phyloP scores from a whole-genome alignment of 2,113 vertebrate species.

The Pomatorhinus ruficollis region DNA sequence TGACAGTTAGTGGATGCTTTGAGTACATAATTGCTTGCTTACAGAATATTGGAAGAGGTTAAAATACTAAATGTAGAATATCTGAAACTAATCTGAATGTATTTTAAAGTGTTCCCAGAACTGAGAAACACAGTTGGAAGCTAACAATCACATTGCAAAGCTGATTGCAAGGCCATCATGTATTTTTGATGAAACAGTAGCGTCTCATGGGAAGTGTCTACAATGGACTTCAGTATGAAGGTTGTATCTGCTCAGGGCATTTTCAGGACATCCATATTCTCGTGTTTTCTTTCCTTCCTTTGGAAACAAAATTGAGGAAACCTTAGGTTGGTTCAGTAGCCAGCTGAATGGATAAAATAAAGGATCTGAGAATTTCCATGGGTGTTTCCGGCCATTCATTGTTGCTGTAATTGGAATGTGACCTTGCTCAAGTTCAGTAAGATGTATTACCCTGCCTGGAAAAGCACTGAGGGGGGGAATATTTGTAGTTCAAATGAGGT shows the following conservation, averaged over 20 bases:
- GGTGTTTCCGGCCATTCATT: background rate
- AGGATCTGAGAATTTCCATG: background rate
- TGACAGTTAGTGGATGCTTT: background rate
- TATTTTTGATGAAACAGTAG: background rate
- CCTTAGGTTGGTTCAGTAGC: background rate
- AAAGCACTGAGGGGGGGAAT: background rate
- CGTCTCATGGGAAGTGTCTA: background rate
- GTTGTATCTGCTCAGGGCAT: background rate
- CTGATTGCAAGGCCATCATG: background rate
- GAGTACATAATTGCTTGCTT: background rate
- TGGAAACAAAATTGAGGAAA: background rate
- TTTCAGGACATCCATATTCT: background rate
- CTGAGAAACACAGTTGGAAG: background rate
- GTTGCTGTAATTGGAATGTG: background rate
- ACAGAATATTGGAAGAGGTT: background rate
- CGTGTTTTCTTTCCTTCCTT: constrained; percentile 11
- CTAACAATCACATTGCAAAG: background rate
- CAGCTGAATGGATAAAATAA: background rate
- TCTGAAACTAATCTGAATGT: background rate
- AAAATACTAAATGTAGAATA: background rate
- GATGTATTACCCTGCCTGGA: background rate
- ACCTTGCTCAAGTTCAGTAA: constrained; percentile 30
- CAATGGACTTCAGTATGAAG: background rate
- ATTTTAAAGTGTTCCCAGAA: background rate
- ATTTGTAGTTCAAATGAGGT: background rate